Conservation (phyloP, 2,113 vertebrate species). For the Nestor notabilis region DNA sequence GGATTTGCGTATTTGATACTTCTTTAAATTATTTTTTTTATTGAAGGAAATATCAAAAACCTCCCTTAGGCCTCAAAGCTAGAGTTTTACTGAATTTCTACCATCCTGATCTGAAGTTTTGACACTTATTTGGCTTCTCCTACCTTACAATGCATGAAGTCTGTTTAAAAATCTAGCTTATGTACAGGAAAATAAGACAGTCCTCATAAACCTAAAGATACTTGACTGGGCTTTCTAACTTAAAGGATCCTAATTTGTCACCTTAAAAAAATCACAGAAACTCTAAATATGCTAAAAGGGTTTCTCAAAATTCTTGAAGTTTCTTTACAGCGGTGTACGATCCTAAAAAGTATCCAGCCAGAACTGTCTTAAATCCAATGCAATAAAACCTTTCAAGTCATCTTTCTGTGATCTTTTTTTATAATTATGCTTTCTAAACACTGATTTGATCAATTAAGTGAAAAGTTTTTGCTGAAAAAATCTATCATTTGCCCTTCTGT, state of each 20-base stretch:
- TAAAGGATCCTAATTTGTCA: background rate
- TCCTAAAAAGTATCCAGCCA: background rate
- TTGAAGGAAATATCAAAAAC: background rate
- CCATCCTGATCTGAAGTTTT: background rate
- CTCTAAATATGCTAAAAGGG: background rate
- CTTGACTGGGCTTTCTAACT: background rate
- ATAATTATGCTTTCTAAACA: background rate
- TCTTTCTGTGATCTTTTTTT: background rate
- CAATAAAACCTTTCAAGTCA: background rate
- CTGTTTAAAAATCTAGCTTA: background rate
- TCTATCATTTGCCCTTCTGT: background rate
- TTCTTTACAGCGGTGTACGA: background rate
- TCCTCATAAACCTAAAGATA: background rate
- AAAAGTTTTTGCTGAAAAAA: background rate
- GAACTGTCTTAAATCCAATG: background rate
- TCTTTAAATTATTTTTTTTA: background rate
- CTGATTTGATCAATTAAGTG: background rate
- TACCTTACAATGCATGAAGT: background rate
- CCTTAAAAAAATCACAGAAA: background rate
- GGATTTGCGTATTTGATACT: background rate
- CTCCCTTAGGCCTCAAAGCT: background rate
- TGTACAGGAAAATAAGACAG: background rate
- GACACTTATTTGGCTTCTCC: background rate
- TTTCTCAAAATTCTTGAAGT: background rate
- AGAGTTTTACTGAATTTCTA: background rate